These are phyloP conservation scores for Scortum barcoo DNA, from an alignment of 2,113 vertebrate genomes.

Conservation along the genomic window DNA sequence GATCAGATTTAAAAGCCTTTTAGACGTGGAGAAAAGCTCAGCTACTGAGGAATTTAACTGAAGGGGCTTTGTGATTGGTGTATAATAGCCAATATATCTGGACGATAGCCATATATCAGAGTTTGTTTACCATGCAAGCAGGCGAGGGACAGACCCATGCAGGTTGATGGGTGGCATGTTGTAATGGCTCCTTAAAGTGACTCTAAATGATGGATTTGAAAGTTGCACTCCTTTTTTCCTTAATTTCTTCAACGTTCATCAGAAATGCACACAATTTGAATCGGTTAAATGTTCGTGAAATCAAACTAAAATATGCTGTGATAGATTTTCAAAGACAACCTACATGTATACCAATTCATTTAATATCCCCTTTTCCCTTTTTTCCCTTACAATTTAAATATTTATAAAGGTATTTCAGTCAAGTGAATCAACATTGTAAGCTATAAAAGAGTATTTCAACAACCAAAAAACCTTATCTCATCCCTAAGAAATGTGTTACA, in stretches of 20 bases:
- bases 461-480: neutral
- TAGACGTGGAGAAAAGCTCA: conserved; percentile 60
- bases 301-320: neutral
- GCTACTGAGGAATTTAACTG: conserved; percentile 52
- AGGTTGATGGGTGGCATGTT: conserved; percentile 36
- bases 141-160: conserved; percentile 10
- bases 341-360: neutral
- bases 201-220: conserved; percentile 17
- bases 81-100: conserved; percentile 63
- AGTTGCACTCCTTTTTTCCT: neutral
- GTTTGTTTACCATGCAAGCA: conserved; percentile 30
- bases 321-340: neutral
- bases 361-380: neutral
- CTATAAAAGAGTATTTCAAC: neutral
- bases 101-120: conserved; percentile 48
- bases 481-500: neutral
- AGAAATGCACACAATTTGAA: neutral
- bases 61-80: conserved; percentile 54
- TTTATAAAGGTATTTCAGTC: neutral
- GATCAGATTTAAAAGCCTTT: conserved; percentile 76
- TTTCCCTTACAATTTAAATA: neutral
- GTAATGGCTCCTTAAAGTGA: conserved; percentile 19
- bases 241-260: neutral
- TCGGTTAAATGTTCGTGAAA: neutral
- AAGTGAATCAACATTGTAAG: neutral